Conservation (phyloP, 2,888 invertebrate genomes). For the Homarus gammarus region DNA sequence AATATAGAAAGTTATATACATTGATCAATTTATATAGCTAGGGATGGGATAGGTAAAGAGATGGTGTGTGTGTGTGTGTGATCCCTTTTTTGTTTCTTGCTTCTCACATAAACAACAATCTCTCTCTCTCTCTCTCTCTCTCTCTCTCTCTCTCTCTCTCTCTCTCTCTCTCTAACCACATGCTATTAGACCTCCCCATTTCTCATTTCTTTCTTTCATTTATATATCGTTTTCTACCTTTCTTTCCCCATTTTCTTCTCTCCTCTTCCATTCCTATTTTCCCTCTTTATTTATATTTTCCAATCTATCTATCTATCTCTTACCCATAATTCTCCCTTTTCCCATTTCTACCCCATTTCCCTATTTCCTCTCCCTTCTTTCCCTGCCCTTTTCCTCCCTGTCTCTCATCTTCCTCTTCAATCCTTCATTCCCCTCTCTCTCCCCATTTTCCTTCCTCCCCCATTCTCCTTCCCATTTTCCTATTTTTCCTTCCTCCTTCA, state of each 20-base stretch:
- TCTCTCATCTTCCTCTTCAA: neutral
- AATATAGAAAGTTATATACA: no score
- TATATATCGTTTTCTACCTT: no score
- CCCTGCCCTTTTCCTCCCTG: neutral
- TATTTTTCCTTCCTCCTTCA: neutral
- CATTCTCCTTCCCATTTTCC: no score
- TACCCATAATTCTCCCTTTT: neutral
- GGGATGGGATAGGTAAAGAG: no score
- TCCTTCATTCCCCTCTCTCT: neutral
- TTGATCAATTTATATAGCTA: no score
- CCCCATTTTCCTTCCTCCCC: neutral
- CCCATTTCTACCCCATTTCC: conserved; percentile 10
- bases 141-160: neutral
- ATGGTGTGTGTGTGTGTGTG: no score
- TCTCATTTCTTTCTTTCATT: neutral
- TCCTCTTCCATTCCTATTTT: no score
- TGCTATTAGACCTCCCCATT: no score
- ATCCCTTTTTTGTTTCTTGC: no score
- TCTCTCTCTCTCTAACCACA: no score
- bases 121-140: neutral
- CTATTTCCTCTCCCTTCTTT: conserved; percentile 16
- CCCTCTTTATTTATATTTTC: neutral
- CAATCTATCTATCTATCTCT: neutral
- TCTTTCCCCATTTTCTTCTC: neutral
- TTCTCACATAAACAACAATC: no score